Evolutionary conservation across 2,113 vertebrate species (phyloP), one percentile per base, ranked within the genome.

Genomic region (Suncus etruscus): DNA sequence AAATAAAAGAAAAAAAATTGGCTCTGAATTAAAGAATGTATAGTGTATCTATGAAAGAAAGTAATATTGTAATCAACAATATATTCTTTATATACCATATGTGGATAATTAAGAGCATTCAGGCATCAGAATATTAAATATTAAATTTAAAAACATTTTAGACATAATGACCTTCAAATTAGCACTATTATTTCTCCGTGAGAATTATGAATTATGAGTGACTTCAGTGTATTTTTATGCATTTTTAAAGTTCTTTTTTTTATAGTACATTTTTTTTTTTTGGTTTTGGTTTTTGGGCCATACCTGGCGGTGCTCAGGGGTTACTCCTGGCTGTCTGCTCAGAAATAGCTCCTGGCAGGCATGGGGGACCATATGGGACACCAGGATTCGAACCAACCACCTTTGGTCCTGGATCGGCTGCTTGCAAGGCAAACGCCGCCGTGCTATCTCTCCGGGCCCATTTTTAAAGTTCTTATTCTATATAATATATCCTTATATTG

Each of bases 141-240:
- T 79, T 89, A 65, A 66, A n/a, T 83, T 2, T 86, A 54, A 84
- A 87, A 81, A 54, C 6, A 0, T 31, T 82, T 61, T 4, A 68
- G 29, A 93, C 86, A 29, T 51, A 90, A 92, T 90, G 24, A 11
- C 3, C 3, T 11, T 4, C 10, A 84, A 70, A 82, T 85, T 92
- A 93, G 32, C 24, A 39, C 18, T 89, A 74, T 69, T 58, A 72
- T 73, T 47, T 84, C 24, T 48, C n/a, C 39, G 11, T 65, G 72
- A 78, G 32, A 10, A 77, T 83, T 86, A 77, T 58, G 32, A 10
- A 77, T 83, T 86, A 77, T 58, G 22, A 31, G 32, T n/a, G 7
- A 81, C 47, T 89, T 89, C 50, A 76, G 45, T 86, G 94, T 70
- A 63, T 88, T 94, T 83, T 65, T 1, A 12, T 66, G 7, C 86